Percentiles rank a stretch among this genome's conserved stretches.
Conservation (phyloP, 2,113 vertebrate species). For the Bubo scandiacus region DNA sequence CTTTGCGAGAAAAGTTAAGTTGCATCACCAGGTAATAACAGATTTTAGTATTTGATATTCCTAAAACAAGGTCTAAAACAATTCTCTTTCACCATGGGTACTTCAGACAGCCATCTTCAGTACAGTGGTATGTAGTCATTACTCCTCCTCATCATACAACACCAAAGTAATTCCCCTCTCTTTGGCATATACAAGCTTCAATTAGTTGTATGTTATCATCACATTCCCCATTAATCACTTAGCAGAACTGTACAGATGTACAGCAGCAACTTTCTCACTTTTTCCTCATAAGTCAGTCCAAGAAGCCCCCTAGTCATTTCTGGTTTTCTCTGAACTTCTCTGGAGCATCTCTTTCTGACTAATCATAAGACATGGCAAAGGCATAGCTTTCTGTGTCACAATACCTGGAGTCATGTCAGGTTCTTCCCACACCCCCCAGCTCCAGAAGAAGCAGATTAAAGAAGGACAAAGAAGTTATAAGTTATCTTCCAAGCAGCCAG, state of each 20-base stretch:
- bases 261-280: not conserved
- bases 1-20: not conserved
- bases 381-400: slow-evolving; percentile 32
- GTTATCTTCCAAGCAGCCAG: not conserved
- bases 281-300: slow-evolving; percentile 33
- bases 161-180: not conserved
- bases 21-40: not conserved
- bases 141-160: not conserved
- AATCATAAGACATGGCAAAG: fast-evolving
- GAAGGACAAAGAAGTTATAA: not conserved
- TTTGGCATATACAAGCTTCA: not conserved
- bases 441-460: slow-evolving; percentile 6
- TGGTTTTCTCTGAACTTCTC: not conserved
- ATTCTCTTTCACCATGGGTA: not conserved
- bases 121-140: not conserved
- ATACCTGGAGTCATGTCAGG: not conserved
- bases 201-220: slow-evolving; percentile 36
- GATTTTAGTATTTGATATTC: not conserved
- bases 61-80: not conserved
- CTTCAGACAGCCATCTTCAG: not conserved
- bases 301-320: slow-evolving; percentile 31
- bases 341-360: not conserved
- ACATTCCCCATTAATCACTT: slow-evolving; percentile 38
- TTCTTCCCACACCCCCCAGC: not conserved
- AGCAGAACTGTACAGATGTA: not conserved